Evolutionary conservation across 2,113 vertebrate species (phyloP), one percentile per base, ranked within the genome.

Genomic region (Scopus umbretta): DNA sequence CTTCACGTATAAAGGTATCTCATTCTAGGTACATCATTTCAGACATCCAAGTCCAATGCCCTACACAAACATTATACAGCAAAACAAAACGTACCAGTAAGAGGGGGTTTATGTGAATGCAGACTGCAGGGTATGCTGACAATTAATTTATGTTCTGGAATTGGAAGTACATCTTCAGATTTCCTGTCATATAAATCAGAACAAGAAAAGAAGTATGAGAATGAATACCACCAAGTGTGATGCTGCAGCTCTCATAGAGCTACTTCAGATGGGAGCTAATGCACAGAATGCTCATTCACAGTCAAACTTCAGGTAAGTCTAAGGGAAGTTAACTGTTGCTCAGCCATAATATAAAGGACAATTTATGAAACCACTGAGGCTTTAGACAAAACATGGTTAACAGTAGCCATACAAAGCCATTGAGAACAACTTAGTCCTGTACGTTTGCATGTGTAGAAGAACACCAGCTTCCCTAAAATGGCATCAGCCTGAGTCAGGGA

Each of bases 21-120:
- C 26, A 36, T n/a, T 29, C 26, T 36, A 72, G 26, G 32, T 47
- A 49, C 50, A 52, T 40, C 13, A 16, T 36, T 66, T 61, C 9
- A 67, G 23, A 68, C 2, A 30, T 16, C 36, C 67, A 70, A 76
- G 61, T 36, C 9, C 40, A 82, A 73, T 25, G 29, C 0, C 2
- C 29, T 40, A 67, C 23, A 90, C 47, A 91, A 92, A 90, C 10
- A 40, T 30, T 26, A 56, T 4, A 9, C 20, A 71, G 61, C n/a
- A 71, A 67, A 74, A 7, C 29, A 45, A 61, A 92, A 98, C 98
- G 0, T 98, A 99, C 99, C 99, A 96, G 98, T 94, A 27, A 99
- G 98, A 21, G 98, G 98, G 7, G 99, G 99, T 74, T 99, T 99
- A 81, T 99, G 99, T 63, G 99, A 99, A 95, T 99, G 99, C 56